These are phyloP conservation scores for Listronotus bonariensis DNA, from an alignment of 1,140 invertebrate species.

Conservation along the genomic window DNA sequence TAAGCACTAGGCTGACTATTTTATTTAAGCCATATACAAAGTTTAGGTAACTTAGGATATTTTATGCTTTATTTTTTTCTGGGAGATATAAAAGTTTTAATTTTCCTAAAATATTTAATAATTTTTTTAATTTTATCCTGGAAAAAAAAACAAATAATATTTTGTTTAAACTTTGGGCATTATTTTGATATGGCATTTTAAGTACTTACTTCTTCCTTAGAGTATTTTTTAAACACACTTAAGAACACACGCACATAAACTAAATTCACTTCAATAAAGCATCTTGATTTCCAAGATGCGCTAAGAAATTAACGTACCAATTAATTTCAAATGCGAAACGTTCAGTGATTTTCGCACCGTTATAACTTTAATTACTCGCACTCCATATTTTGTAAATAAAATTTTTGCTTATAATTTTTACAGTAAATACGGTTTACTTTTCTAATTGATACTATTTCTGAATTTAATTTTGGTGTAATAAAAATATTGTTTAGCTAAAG, in stretches of 20 bases:
- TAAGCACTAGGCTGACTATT: too few species aligned
- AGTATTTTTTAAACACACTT: not conserved
- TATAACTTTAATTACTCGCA: conserved; percentile 15
- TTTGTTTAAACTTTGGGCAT: too few species aligned
- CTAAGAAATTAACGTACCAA: conserved; percentile 16
- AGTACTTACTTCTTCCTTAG: too few species aligned
- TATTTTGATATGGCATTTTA: too few species aligned
- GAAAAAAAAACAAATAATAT: too few species aligned
- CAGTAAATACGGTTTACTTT: conserved; percentile 5
- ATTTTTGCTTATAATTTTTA: conserved; percentile 13
- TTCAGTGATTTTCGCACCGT: conserved; percentile 20
- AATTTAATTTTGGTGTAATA: not conserved
- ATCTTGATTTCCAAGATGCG: conserved; percentile 13
- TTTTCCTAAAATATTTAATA: too few species aligned
- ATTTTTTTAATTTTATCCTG: too few species aligned
- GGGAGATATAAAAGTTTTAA: too few species aligned
- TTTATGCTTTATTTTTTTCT: too few species aligned
- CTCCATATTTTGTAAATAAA: conserved; percentile 6
- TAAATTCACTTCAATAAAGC: conserved; percentile 13
- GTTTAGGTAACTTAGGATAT: too few species aligned
- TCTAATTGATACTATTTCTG: not conserved
- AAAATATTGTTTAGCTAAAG: not conserved
- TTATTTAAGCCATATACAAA: too few species aligned
- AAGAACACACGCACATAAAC: conserved; percentile 8
- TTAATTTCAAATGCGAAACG: conserved; percentile 22